phyloP scores from a whole-genome alignment of 2,113 vertebrate genomes.

The Deroptyus accipitrinus region DNA sequence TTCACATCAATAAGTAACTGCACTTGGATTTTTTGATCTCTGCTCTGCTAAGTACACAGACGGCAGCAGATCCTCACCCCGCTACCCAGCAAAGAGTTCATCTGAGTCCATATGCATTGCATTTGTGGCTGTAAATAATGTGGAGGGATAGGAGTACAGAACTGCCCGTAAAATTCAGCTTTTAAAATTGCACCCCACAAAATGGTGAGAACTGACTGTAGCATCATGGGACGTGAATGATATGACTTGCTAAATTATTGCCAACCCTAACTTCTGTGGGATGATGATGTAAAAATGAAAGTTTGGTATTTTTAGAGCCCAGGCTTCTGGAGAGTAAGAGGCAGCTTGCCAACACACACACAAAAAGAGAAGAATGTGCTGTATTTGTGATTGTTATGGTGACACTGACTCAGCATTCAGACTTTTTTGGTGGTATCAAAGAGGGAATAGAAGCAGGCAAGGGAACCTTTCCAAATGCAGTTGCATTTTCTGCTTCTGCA shows the following conservation, averaged over 20 bases:
- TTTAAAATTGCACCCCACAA: neutral
- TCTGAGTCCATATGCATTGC: neutral
- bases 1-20: neutral
- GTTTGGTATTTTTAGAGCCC: neutral
- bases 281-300: neutral
- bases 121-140: neutral
- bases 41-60: neutral
- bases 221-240: neutral
- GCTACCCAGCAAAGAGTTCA: neutral
- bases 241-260: neutral
- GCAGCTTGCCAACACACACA: neutral
- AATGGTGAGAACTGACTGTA: neutral
- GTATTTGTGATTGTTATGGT: neutral
- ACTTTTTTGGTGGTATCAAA: neutral
- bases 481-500: neutral
- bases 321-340: neutral
- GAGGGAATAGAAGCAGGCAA: fast-evolving
- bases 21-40: neutral
- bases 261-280: neutral
- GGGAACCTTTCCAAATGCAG: fast-evolving
- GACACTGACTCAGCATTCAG: neutral
- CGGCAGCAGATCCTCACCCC: neutral
- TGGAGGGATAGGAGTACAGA: neutral
- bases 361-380: neutral
- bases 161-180: neutral